Evolutionary conservation across 2,797 vertebrate species (phyloP), one percentile per base, ranked within the genome.

Genomic region (Tapirus indicus): DNA sequence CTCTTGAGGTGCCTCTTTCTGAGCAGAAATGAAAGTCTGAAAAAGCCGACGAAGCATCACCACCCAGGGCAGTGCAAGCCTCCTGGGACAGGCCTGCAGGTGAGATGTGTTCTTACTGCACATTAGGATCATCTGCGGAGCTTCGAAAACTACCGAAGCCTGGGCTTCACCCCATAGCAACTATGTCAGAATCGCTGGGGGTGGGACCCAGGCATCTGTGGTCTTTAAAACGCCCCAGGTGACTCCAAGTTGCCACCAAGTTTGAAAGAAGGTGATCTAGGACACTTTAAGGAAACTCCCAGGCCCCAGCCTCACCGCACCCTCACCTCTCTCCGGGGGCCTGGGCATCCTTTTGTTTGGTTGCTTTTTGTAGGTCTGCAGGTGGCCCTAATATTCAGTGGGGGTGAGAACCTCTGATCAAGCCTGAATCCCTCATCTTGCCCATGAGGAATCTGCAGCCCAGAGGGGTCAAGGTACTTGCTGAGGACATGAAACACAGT

Each of bases 401-500:
- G 52, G 8, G 7, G 35, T 21, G 27, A 52, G 17, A 60, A 16
- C 18, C 41, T 5, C 60, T 44, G 21, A 32, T 52, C 10, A 25
- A 44, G 20, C 13, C 52, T 29, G 6, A 62, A 21, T 49, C 35
- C 38, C 29, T 87, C 52, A 3, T 27, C 74, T 29, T n/a, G 13
- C 44, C 7, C 7, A 7, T 0, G 5, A 78, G 49, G 79, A 71
- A 7, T 21, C 23, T 91, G 41, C 7, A 52, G n/a, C 29, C 68
- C 35, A 2, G 27, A 77, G 72, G 23, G 21, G 32, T 7, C 47
- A 54, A 80, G 29, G 41, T 17, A 29, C 27, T 44, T 49, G 20
- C 49, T 4, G 3, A 60, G 41, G 41, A 12, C 20, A 1, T 11
- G 16, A 35, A 21, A 25, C 3, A 16, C 0, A 0, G 7, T 16